These are phyloP conservation scores for Philhelius pedissequus DNA, from an alignment of 2,888 invertebrate species.

Conservation along the genomic window DNA sequence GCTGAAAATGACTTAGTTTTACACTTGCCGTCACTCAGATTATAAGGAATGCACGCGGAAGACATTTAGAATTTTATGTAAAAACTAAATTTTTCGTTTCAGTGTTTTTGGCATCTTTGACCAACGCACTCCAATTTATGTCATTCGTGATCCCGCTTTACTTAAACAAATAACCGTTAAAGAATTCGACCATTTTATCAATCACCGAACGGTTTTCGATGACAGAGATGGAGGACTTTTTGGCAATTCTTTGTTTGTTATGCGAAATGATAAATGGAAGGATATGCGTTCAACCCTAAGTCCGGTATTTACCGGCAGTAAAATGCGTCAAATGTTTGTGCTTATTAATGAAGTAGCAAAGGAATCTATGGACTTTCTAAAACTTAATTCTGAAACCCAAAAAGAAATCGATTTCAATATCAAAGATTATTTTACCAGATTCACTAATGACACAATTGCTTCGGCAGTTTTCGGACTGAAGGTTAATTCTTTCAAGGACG, in stretches of 20 bases:
- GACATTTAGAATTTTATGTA: not conserved
- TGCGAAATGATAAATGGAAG: conserved; percentile 77
- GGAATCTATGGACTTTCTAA: conserved; percentile 69
- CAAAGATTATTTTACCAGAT: conserved; percentile 76
- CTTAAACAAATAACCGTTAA: conserved; percentile 81
- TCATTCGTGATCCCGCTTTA: conserved; percentile 80
- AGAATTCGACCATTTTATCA: conserved; percentile 81
- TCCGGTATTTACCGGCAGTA: conserved; percentile 79
- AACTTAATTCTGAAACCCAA: conserved; percentile 15
- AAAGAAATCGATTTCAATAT: conserved; percentile 73
- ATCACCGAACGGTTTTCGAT: conserved; percentile 77
- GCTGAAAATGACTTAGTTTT: no score
- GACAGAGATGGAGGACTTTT: conserved; percentile 79
- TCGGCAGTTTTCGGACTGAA: conserved; percentile 79
- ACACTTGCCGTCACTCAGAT: not conserved
- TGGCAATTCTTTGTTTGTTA: conserved; percentile 78
- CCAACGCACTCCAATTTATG: conserved; percentile 75
- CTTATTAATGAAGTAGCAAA: conserved; percentile 72
- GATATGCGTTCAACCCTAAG: conserved; percentile 78
- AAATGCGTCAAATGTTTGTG: conserved; percentile 79
- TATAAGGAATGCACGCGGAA: no score
- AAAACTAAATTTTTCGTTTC: not conserved
- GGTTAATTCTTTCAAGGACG: conserved; percentile 80
- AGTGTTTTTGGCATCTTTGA: conserved; percentile 80
- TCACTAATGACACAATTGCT: conserved; percentile 79